These are phyloP conservation scores for Nomada fabriciana DNA, from an alignment of 2,888 invertebrate genomes.

Conservation along the genomic window DNA sequence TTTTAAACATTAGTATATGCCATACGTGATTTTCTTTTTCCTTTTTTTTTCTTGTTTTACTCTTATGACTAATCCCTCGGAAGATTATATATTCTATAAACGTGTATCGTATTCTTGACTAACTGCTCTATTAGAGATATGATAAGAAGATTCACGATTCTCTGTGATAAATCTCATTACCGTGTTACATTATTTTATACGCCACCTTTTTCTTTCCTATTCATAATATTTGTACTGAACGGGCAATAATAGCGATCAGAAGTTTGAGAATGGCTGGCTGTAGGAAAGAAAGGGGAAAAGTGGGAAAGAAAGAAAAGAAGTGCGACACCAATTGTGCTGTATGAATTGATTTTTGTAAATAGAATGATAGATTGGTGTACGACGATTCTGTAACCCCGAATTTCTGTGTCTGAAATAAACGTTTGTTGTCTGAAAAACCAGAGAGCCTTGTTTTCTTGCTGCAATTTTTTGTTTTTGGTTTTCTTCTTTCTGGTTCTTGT, in stretches of 20 bases:
- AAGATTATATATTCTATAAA: slow-evolving; percentile 8
- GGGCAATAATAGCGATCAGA: slow-evolving; percentile 41
- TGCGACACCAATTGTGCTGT: slow-evolving; percentile 43
- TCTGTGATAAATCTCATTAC: slow-evolving; percentile 61
- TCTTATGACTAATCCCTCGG: slow-evolving; percentile 31
- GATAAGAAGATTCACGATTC: slow-evolving; percentile 53
- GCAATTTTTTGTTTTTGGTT: not conserved
- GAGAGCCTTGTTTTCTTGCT: slow-evolving; percentile 64
- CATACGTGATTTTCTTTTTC: slow-evolving; percentile 38
- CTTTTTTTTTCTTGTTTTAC: slow-evolving; percentile 14
- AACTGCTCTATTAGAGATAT: slow-evolving; percentile 33
- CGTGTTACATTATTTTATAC: slow-evolving; percentile 16
- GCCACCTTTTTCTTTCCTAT: slow-evolving; percentile 1
- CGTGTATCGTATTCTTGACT: slow-evolving; percentile 29
- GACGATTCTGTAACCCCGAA: slow-evolving; percentile 64
- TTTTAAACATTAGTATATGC: slow-evolving; percentile 32
- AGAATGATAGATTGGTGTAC: slow-evolving; percentile 26
- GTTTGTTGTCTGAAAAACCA: slow-evolving; percentile 63
- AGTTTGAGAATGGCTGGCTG: slow-evolving; percentile 68
- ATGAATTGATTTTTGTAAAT: slow-evolving; percentile 54
- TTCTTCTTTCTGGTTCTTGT: slow-evolving; percentile 21
- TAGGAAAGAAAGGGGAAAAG: not conserved
- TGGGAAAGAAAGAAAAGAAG: not conserved
- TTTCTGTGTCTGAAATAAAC: slow-evolving; percentile 73
- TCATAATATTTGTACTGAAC: not conserved